phyloP scores from a whole-genome alignment of 2,888 invertebrate species.

The Nymphalis c-album region DNA sequence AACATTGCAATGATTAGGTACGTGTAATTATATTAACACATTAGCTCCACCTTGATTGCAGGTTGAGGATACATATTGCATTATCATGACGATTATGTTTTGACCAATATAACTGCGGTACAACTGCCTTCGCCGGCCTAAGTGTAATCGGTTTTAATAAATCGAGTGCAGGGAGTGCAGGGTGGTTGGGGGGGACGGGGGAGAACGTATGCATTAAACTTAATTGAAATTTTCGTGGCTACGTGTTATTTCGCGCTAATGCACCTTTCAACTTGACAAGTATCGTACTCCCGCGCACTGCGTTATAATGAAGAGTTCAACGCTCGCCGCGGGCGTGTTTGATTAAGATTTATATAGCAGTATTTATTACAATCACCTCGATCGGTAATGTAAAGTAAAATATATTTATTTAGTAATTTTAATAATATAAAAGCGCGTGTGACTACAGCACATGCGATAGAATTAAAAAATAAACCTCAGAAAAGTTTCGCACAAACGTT shows the following conservation, averaged over 20 bases:
- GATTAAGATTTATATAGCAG: conserved; percentile 48
- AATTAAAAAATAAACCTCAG: too few relatives aligned
- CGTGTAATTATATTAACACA: neutral
- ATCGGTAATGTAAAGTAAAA: conserved; percentile 18
- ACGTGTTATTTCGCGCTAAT: conserved; percentile 72
- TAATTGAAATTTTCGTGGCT: conserved; percentile 77
- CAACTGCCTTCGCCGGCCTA: conserved; percentile 40
- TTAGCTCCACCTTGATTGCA: conserved; percentile 11
- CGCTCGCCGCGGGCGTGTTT: conserved; percentile 48
- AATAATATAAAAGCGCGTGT: neutral
- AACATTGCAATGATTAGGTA: neutral
- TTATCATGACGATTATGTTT: conserved; percentile 20
- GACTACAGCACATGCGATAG: too few relatives aligned
- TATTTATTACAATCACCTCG: conserved; percentile 25
- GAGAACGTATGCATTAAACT: conserved; percentile 68
- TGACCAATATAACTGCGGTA: conserved; percentile 16
- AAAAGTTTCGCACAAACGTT: too few relatives aligned
- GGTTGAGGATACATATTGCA: conserved; percentile 14
- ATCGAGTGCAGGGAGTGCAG: conserved; percentile 49
- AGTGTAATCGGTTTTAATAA: conserved; percentile 67
- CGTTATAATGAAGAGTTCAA: conserved; percentile 52
- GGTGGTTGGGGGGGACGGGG: conserved; percentile 36
- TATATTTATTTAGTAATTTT: neutral
- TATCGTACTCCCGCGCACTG: conserved; percentile 47
- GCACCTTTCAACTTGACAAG: conserved; percentile 65